Conservation (phyloP, 1,140 invertebrate species). For the Nebria ingens region DNA sequence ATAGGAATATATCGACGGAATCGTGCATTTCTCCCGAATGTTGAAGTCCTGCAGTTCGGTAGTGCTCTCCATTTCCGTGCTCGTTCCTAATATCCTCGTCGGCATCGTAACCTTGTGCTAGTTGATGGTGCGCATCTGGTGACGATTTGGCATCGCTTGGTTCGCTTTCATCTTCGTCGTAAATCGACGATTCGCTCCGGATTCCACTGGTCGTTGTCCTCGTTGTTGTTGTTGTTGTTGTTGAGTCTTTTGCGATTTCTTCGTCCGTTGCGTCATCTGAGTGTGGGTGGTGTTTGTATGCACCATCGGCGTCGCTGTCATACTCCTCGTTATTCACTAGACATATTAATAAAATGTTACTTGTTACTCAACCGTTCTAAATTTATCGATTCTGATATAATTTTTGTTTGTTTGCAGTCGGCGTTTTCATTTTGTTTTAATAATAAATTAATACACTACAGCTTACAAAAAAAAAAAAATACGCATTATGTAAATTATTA, state of each 20-base stretch:
- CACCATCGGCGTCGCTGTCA: background rate
- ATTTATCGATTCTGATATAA: background rate
- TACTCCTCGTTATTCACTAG: too few species aligned
- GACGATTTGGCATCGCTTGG: background rate
- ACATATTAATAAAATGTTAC: too few species aligned
- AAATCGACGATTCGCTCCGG: background rate
- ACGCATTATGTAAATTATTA: too few species aligned
- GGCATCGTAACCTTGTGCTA: background rate
- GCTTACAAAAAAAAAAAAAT: too few species aligned
- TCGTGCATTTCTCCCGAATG: background rate
- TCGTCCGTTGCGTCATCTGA: background rate
- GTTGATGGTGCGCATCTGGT: background rate
- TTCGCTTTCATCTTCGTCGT: background rate
- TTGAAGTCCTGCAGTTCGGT: background rate
- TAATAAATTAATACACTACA: too few species aligned
- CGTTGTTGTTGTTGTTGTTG: too few species aligned
- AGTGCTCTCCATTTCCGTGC: background rate
- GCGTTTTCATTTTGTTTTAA: too few species aligned
- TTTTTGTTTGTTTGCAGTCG: too few species aligned
- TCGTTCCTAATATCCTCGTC: too few species aligned
- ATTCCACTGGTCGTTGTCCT: background rate
- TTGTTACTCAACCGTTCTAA: background rate
- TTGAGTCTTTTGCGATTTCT: background rate
- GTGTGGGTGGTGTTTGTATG: background rate
- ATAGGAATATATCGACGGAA: slow-evolving; percentile 3